Base-by-base conservation (phyloP, 2,113 vertebrate genomes). In the Bubo bubo region DNA sequence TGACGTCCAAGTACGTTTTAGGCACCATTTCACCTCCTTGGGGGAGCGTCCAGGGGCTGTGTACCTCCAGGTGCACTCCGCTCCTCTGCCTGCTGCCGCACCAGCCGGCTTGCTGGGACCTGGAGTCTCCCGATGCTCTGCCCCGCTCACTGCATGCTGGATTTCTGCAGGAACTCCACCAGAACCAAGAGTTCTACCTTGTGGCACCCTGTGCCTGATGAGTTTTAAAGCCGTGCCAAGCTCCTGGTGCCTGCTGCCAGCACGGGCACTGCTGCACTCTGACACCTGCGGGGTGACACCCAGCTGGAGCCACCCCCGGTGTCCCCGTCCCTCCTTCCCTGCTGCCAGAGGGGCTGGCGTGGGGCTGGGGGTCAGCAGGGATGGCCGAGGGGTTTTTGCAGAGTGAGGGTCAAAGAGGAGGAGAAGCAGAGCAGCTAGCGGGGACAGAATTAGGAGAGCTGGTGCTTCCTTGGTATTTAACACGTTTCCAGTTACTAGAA, bases 61-160 rank as follows among this genome's bases (percentile, higher is more conserved):
- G 2, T 16, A 4, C 21, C 59, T 45, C 63, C 14, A 3, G 22
- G 0, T 2, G 1, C 5, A 49, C 70, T 35, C 2, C 12, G 56
- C 50, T 41, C 10, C 66, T 58, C 52, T 17, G 6, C 45, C 70
- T 39, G 67, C 76, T 10, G 49, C 14, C 56, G 70, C 43, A 9
- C 26, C 52, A 24, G 35, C 70, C 71, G 22, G 34, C 64, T 56
- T 37, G 34, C 14, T 30, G 53, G 85, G 72, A 52, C 63, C 68
- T 49, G 22, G 6, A 17, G 24, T 59, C 10, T 8, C 56, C 72
- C 28, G 1, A 26, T 32, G 83, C 86, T 34, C 53, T 30, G 60
- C 79, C 73, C 70, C 21, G 4, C 28, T 30, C 6, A 2, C 14
- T 22, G 53, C 75, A 20, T 3, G 6, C 49, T 79, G n/a, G n/a